Percentiles rank a stretch among this genome's conserved stretches.
These are phyloP conservation scores for Leptinotarsa peninsularis DNA, from an alignment of 2,888 invertebrate genomes.

Conservation along the genomic window DNA sequence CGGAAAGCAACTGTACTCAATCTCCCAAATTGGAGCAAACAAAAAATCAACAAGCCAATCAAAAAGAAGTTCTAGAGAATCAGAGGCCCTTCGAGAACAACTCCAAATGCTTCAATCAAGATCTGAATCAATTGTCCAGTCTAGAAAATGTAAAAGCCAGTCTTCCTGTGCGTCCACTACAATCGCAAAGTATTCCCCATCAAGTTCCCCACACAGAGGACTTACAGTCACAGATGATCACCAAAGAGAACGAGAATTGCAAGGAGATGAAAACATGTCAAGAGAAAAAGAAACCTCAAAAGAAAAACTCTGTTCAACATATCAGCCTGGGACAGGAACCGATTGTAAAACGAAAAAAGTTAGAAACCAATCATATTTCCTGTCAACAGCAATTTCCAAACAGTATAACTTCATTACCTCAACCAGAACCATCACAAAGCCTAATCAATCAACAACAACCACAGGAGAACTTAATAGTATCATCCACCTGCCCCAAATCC, in stretches of 20 bases:
- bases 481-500: neutral
- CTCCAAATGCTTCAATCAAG: constrained; percentile 9
- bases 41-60: constrained; percentile 11
- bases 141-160: constrained; percentile 1
- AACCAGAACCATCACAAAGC: neutral
- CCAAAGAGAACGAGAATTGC: neutral
- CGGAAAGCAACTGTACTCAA: constrained; percentile 8
- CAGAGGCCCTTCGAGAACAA: neutral
- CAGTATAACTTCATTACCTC: neutral
- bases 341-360: constrained; percentile 1
- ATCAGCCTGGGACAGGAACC: constrained; percentile 12
- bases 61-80: neutral
- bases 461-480: neutral
- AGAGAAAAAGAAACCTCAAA: neutral
- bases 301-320: constrained; percentile 10
- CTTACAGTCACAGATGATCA: neutral
- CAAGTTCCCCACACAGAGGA: constrained; percentile 1
- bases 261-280: too few species aligned
- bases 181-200: neutral
- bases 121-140: neutral
- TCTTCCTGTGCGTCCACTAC: neutral
- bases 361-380: neutral
- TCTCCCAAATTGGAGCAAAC: constrained; percentile 3
- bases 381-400: constrained; percentile 7
- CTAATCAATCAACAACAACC: constrained; percentile 6